Conservation (phyloP, 2,113 vertebrate species). For the Sphyrna mokarran region DNA sequence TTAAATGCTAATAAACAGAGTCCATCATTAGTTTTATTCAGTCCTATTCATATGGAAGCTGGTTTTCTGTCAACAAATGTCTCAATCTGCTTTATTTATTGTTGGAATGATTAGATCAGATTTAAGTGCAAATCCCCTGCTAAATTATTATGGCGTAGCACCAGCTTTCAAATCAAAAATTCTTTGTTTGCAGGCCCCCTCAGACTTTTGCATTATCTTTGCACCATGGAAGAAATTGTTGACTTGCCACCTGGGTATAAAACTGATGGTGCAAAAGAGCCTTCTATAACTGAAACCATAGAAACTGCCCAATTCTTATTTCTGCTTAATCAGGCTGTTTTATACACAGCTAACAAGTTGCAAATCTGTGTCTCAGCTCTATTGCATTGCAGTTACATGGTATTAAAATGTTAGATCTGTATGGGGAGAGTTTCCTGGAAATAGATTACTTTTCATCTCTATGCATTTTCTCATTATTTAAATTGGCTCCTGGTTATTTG, state of each 20-base stretch:
- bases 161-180: not conserved
- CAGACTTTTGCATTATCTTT: not conserved
- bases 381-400: not conserved
- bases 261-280: not conserved
- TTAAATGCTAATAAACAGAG: not conserved
- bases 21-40: not conserved
- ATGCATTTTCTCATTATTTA: not conserved
- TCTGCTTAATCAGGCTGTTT: not conserved
- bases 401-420: not conserved
- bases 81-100: not conserved
- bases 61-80: not conserved
- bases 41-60: not conserved
- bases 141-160: not conserved
- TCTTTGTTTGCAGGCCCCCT: not conserved
- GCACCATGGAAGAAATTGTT: not conserved
- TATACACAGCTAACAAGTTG: not conserved
- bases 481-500: conserved; percentile 28
- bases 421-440: not conserved
- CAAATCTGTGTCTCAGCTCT: not conserved
- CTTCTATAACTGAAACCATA: not conserved
- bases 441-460: not conserved
- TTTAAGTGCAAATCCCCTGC: not conserved
- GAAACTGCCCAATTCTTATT: not conserved
- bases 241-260: not conserved
- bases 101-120: not conserved